Evolutionary conservation across 1,140 invertebrate species (phyloP), one percentile per base, ranked within the genome.

Genomic region (Limonius californicus): DNA sequence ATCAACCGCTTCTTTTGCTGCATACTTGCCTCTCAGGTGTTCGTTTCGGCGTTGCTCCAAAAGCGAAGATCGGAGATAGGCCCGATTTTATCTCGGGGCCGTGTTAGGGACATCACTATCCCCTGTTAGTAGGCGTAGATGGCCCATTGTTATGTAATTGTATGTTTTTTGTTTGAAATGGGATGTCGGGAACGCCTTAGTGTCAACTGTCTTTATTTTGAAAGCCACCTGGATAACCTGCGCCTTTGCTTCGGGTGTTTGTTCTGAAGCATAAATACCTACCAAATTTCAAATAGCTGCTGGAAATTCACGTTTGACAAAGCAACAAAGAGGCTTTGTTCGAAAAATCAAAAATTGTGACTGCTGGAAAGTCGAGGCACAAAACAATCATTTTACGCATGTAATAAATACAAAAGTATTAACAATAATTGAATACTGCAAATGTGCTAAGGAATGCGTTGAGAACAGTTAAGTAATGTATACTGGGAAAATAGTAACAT

Each of bases 121-220:
- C 70, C 69, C 68, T 74, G 72, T 75, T 75, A 75, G 73, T 75
- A 75, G 73, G 73, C 73, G 73, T 75, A 75, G 70, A 75, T 75
- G 66, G 67, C 63, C 71, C 59, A 75, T 75, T 75, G 73, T 75
- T 73, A 70, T 70, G 73, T 75, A 75, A 75, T 75, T 74, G 73
- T 73, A 61, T 70, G 72, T 72, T 75, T 74, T 75, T 75, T 75
- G 67, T 75, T 75, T 74, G 73, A 74, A 69, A 70, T 68, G 59
- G 68, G 68, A 72, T 70, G 70, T 68, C 68, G 71, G 73, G 61
- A 73, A 75, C 72, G 73, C 72, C 72, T 74, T 59, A 67, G 68
- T 73, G 72, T 74, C 73, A 74, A 68, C 70, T 72, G 68, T 71
- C 72, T 71, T 72, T 66, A 72, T 69, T 59, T 62, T 53, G 30